These are phyloP conservation scores for Ochropleura leucogaster DNA, from an alignment of 2,888 invertebrate species.

Conservation along the genomic window DNA sequence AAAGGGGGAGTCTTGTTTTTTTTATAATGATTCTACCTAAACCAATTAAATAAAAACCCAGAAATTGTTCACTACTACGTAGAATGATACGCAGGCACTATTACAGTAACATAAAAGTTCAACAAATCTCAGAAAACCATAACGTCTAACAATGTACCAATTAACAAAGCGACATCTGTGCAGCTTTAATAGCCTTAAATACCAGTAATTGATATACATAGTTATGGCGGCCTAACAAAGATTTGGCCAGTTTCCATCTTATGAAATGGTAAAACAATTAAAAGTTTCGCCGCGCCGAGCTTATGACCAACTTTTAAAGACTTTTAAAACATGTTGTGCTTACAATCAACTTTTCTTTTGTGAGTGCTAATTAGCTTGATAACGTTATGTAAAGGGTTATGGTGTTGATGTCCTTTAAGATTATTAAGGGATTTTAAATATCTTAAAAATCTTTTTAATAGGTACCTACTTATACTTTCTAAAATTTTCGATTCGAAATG, in stretches of 20 bases:
- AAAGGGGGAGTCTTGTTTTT: too few relatives aligned
- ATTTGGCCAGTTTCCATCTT: conserved; percentile 71
- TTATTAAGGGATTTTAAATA: background rate
- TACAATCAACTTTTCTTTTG: conserved; percentile 59
- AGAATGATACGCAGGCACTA: too few relatives aligned
- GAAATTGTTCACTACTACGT: too few relatives aligned
- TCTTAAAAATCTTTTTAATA: too few relatives aligned
- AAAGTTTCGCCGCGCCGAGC: conserved; percentile 68
- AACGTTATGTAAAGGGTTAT: conserved; percentile 46
- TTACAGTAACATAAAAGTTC: background rate
- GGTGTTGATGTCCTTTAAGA: background rate
- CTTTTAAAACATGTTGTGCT: conserved; percentile 70
- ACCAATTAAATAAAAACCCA: too few relatives aligned
- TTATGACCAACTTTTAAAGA: conserved; percentile 68
- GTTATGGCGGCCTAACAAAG: conserved; percentile 40
- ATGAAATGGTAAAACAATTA: conserved; percentile 79
- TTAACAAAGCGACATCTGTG: conserved; percentile 12
- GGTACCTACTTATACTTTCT: too few relatives aligned
- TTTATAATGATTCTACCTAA: too few relatives aligned
- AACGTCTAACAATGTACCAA: background rate
- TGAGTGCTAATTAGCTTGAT: conserved; percentile 58
- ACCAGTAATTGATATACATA: conserved; percentile 51
- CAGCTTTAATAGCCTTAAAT: conserved; percentile 30
- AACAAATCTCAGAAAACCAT: background rate
- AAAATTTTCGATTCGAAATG: too few relatives aligned